Base-by-base conservation (phyloP, 2,113 vertebrate species). In the Odontesthes bonariensis region DNA sequence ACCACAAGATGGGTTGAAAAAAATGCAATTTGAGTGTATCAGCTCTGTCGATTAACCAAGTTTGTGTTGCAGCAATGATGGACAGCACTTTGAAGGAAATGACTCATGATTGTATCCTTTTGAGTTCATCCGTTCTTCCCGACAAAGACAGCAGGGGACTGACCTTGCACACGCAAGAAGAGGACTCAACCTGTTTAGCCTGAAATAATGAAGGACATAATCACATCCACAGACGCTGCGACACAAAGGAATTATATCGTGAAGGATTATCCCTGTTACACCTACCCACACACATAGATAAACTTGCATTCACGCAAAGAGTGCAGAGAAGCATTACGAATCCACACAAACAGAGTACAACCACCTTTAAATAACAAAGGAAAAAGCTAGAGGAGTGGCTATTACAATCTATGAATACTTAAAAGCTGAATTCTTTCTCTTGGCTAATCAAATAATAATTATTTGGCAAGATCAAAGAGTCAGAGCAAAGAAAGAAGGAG, bases 231-330 rank as follows among this genome's bases (percentile, higher is more conserved):
- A 20, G 60, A 86, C 17, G 31, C 79, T 17, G 81, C 85, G 78
- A 88, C 80, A 86, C 84, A 90, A 85, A 86, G 58, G 75, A 85
- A 75, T 82, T 80, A 67, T 67, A 88, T 87, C 64, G 75, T 64
- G 82, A 85, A 66, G 81, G 89, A 90, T 91, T 83, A 88, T 89
- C 83, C 81, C 31, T 54, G 59, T 67, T 51, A 63, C 56, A 44
- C 61, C 51, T 78, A 73, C 78, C 20, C 67, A 69, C 69, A 69
- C 69, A 61, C 58, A 54, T 33, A 32, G 44, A 83, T 38, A 38
- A 82, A 57, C 56, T 35, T 9, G 62, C 35, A 61, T 57, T 70
- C 77, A 74, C 22, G 53, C 61, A 69, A 67, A 44, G 58, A 40
- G 47, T 20, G 72, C 62, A 73, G 38, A 75, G 54, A 71, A 5